phyloP scores from a whole-genome alignment of 2,888 invertebrate genomes.

The Tenthredo scrophulariae region DNA sequence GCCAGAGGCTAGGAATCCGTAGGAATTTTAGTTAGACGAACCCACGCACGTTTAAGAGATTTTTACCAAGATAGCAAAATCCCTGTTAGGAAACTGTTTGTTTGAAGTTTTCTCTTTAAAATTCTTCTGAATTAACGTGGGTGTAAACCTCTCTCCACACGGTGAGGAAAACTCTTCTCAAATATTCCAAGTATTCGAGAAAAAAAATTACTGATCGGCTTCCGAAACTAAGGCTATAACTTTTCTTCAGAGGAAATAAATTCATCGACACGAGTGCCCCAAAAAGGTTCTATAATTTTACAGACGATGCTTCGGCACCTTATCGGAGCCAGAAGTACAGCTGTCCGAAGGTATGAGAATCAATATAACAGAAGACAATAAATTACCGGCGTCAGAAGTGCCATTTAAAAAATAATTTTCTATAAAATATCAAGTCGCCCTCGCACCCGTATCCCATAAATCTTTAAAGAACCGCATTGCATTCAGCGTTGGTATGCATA shows the following conservation, averaged over 20 bases:
- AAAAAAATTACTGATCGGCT: background rate
- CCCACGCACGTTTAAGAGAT: background rate
- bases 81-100: background rate
- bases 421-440: slow-evolving; percentile 42
- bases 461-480: slow-evolving; percentile 21
- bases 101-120: slow-evolving; percentile 1
- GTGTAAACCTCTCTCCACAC: background rate
- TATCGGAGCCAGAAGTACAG: background rate
- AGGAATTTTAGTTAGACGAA: slow-evolving; percentile 42
- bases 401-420: slow-evolving; percentile 42
- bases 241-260: background rate
- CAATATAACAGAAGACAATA: slow-evolving; percentile 19
- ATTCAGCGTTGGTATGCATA: slow-evolving; percentile 16
- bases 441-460: slow-evolving; percentile 36
- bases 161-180: background rate
- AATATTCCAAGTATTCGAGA: background rate
- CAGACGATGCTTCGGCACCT: background rate
- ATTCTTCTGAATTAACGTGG: background rate
- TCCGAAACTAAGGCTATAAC: background rate
- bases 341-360: slow-evolving; percentile 1
- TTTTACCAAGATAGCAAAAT: slow-evolving; percentile 17
- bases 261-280: background rate
- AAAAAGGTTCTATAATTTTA: background rate
- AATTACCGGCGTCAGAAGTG: slow-evolving; percentile 33
- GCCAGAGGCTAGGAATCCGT: slow-evolving; percentile 31